A percentile compares a stretch with the other conserved stretches of the same genome.
Evolutionary conservation across 2,797 vertebrate species (phyloP).

Genomic region (Enteromius argenteus): DNA sequence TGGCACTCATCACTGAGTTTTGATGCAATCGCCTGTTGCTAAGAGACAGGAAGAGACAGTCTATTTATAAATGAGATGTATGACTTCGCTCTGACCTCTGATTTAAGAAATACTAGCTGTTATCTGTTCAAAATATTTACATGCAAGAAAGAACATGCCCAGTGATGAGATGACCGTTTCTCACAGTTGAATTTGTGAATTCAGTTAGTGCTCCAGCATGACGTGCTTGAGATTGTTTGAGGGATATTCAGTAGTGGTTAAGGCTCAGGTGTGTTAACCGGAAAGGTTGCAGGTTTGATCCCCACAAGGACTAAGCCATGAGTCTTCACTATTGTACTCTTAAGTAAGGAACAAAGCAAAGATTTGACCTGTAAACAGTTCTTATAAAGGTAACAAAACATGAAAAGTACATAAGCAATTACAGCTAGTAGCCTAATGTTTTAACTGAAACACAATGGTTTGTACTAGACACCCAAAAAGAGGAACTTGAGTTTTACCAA

Average conservation of each 20-base stretch:
- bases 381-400: background rate
- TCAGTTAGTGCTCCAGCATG: background rate
- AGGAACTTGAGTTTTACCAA: background rate
- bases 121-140: conserved; percentile 32
- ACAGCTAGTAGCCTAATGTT: background rate
- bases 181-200: background rate
- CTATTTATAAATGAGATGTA: conserved; percentile 59
- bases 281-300: conserved; percentile 8
- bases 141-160: conserved; percentile 13
- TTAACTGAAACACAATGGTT: background rate
- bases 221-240: background rate
- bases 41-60: conserved; percentile 66
- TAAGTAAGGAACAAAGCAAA: background rate
- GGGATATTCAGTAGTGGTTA: background rate
- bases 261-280: background rate
- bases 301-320: background rate
- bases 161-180: background rate
- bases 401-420: background rate
- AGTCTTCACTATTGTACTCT: background rate
- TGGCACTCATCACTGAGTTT: conserved; percentile 62
- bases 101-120: conserved; percentile 6
- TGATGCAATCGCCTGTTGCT: conserved; percentile 74
- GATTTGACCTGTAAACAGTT: background rate
- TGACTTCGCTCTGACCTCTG: conserved; percentile 34
- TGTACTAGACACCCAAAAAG: background rate